Evolutionary conservation across 2,888 invertebrate species (phyloP).

Genomic region (Neoaliturus tenellus): DNA sequence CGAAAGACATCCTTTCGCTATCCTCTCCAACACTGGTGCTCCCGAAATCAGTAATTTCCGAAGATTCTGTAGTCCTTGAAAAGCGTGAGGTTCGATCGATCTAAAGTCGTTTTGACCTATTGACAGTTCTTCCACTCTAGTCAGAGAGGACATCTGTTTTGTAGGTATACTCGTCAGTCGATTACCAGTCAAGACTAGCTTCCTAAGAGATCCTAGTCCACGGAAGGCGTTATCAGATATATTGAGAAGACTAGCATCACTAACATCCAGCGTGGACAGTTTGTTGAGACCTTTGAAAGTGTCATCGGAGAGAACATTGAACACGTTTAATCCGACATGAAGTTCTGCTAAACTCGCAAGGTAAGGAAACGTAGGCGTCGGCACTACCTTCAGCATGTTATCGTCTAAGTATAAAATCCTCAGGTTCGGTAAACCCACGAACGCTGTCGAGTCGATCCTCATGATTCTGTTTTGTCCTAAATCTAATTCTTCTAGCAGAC

Average conservation of each 20-base stretch:
- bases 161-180: slow-evolving; percentile 85
- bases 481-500: slow-evolving; percentile 89
- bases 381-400: slow-evolving; percentile 86
- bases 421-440: slow-evolving; percentile 85
- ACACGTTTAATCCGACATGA: slow-evolving; percentile 89
- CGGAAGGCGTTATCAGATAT: slow-evolving; percentile 86
- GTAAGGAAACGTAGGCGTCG: slow-evolving; percentile 83
- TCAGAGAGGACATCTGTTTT: slow-evolving; percentile 81
- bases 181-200: slow-evolving; percentile 88
- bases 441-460: slow-evolving; percentile 85
- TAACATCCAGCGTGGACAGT: slow-evolving; percentile 85
- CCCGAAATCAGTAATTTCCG: slow-evolving; percentile 87
- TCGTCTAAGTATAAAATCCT: slow-evolving; percentile 90
- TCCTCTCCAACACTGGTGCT: slow-evolving; percentile 81
- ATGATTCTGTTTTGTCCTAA: slow-evolving; percentile 91
- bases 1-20: slow-evolving; percentile 86
- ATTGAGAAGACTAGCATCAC: slow-evolving; percentile 87
- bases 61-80: slow-evolving; percentile 84
- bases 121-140: slow-evolving; percentile 86
- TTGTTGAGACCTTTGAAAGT: slow-evolving; percentile 87
- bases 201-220: slow-evolving; percentile 85
- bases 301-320: slow-evolving; percentile 84
- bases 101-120: slow-evolving; percentile 90
- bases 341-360: slow-evolving; percentile 88
- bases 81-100: slow-evolving; percentile 82